Conservation (phyloP, 2,113 vertebrate species). For the Syrmaticus mikado region DNA sequence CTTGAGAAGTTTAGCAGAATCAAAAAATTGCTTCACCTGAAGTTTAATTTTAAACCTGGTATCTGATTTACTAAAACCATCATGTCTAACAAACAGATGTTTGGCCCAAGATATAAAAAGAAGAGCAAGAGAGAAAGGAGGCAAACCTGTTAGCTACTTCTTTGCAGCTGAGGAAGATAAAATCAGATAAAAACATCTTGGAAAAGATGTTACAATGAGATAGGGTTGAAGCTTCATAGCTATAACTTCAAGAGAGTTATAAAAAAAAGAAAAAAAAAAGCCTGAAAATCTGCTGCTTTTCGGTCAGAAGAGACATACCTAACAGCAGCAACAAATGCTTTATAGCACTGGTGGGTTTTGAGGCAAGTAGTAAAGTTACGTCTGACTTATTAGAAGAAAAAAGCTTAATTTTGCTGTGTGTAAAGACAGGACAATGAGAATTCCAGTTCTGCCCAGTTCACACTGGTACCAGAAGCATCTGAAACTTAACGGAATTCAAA, state of each 20-base stretch:
- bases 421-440: not conserved
- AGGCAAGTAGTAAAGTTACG: slow-evolving; percentile 1
- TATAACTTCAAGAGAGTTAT: slow-evolving; percentile 17
- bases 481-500: not conserved
- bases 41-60: not conserved
- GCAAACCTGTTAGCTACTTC: not conserved
- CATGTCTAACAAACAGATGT: not conserved
- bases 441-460: not conserved
- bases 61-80: not conserved
- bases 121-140: slow-evolving; percentile 14
- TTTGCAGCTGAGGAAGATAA: slow-evolving; percentile 55
- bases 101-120: slow-evolving; percentile 2
- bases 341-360: not conserved
- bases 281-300: slow-evolving; percentile 37
- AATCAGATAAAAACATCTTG: slow-evolving; percentile 58
- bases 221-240: slow-evolving; percentile 31
- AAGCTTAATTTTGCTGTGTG: not conserved
- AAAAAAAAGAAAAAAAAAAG: not conserved
- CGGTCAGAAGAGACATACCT: not conserved
- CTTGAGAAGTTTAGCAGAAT: not conserved
- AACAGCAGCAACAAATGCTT: not conserved
- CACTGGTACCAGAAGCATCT: not conserved
- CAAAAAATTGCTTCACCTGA: not conserved
- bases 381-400: not conserved
- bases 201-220: slow-evolving; percentile 64